A percentile compares a stretch with the other conserved stretches of the same genome.
phyloP scores from a whole-genome alignment of 2,888 invertebrate genomes.

The Marasmarcha lunaedactyla region DNA sequence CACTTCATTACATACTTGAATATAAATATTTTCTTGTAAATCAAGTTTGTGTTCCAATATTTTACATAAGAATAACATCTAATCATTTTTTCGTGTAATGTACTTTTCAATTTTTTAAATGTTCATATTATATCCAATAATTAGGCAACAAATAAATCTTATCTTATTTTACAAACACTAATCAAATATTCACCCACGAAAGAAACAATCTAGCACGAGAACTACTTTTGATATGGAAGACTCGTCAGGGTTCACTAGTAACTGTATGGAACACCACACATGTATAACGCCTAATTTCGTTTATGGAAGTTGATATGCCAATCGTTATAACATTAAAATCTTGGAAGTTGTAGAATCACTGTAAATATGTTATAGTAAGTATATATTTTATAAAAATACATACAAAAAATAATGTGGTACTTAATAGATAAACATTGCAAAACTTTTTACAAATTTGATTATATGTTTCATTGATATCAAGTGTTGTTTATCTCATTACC shows the following conservation, averaged over 20 bases:
- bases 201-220: conserved; percentile 49
- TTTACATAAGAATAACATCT: no score
- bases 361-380: conserved; percentile 56
- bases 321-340: conserved; percentile 49
- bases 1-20: no score
- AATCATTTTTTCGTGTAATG: no score
- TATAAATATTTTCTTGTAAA: no score
- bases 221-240: conserved; percentile 71
- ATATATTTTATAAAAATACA: conserved; percentile 69
- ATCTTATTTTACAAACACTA: conserved; percentile 13
- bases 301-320: conserved; percentile 70
- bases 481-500: conserved; percentile 10
- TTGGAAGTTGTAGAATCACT: conserved; percentile 49
- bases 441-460: conserved; percentile 33
- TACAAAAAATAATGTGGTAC: conserved; percentile 52
- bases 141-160: no score
- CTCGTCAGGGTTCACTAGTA: conserved; percentile 36
- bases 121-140: no score
- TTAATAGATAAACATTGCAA: conserved; percentile 44
- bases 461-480: conserved; percentile 65
- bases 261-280: no score
- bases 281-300: conserved; percentile 50
- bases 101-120: no score
- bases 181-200: conserved; percentile 39
- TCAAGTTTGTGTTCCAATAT: no score